Base-by-base conservation (phyloP, 2,888 invertebrate species). In the Iselma pallidipennis region DNA sequence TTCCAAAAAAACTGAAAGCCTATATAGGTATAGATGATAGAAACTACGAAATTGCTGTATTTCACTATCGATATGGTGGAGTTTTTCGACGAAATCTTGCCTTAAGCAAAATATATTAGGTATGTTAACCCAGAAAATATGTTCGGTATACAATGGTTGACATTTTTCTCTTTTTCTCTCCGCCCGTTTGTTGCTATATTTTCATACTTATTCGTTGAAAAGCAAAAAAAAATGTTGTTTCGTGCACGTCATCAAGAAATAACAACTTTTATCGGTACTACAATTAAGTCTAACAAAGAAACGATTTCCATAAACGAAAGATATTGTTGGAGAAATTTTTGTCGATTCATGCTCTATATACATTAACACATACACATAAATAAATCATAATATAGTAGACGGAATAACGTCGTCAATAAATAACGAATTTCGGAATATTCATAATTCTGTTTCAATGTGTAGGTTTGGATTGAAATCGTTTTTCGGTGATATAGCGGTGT, bases 121-220 rank as follows among this genome's bases (percentile, higher is more conserved):
- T 42, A 45, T 45, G 10, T 45, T 45, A 45, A 45, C 45, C 45
- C 45, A 45, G 45, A 45, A 45, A 45, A 37, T n/a, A n/a, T n/a
- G n/a, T n/a, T n/a, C n/a, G n/a, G n/a, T n/a, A n/a, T n/a, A n/a
- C n/a, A n/a, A n/a, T n/a, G n/a, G n/a, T 25, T 6, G 3, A 25
- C 5, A 25, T 25, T 3, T 25, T 25, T 25, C 25, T 3, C 25
- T 25, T 25, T 37, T 42, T 19, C 10, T 42, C 19, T 42, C 21
- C 10, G 19, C 4, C n/a, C n/a, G n/a, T n/a, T n/a, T n/a, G n/a
- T 19, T 9, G 10, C 7, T 45, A 19, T 45, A 19, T 37, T 45
- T 21, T 10, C 19, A 14, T 45, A 45, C 21, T 45, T 16, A 12
- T 7, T 7, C 10, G 21, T 10, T 12, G 21, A 10, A 21, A 12